Percentiles rank a stretch among this genome's conserved stretches.
These are phyloP conservation scores for Syngnathus acus DNA, from an alignment of 2,797 vertebrate genomes.

Conservation along the genomic window DNA sequence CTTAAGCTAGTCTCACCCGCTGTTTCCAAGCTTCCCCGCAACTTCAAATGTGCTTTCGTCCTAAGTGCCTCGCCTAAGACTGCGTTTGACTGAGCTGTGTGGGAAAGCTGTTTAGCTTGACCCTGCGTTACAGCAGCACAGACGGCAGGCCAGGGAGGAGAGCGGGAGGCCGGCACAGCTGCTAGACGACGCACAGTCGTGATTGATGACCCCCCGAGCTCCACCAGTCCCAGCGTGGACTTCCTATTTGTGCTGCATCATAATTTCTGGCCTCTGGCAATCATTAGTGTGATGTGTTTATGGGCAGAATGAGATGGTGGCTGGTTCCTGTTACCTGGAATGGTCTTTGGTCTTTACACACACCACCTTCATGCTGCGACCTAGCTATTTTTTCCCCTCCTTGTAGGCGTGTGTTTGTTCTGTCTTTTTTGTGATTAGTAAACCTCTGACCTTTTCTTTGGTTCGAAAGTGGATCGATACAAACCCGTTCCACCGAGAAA, in stretches of 20 bases:
- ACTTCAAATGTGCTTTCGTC: constrained; percentile 10
- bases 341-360: constrained; percentile 15
- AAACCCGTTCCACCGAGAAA: constrained; percentile 43
- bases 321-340: constrained; percentile 25
- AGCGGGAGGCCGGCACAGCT: constrained; percentile 39
- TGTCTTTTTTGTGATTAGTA: constrained; percentile 46
- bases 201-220: constrained; percentile 39
- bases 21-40: not conserved
- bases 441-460: constrained; percentile 53
- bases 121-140: constrained; percentile 28
- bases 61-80: not conserved
- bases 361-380: constrained; percentile 9
- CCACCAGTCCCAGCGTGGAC: constrained; percentile 25
- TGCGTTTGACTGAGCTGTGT: constrained; percentile 25
- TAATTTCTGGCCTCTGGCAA: constrained; percentile 30
- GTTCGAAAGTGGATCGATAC: constrained; percentile 57
- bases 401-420: constrained; percentile 18
- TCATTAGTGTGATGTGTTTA: constrained; percentile 35
- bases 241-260: constrained; percentile 36
- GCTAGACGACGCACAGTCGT: constrained; percentile 40
- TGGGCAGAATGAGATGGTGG: constrained; percentile 9
- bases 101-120: constrained; percentile 42
- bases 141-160: constrained; percentile 18
- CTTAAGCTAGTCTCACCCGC: constrained; percentile 15
- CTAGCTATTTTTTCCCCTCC: constrained; percentile 9